These are phyloP conservation scores for Pseudomyrmex dendroicus DNA, from an alignment of 1,140 invertebrate species.

Conservation along the genomic window DNA sequence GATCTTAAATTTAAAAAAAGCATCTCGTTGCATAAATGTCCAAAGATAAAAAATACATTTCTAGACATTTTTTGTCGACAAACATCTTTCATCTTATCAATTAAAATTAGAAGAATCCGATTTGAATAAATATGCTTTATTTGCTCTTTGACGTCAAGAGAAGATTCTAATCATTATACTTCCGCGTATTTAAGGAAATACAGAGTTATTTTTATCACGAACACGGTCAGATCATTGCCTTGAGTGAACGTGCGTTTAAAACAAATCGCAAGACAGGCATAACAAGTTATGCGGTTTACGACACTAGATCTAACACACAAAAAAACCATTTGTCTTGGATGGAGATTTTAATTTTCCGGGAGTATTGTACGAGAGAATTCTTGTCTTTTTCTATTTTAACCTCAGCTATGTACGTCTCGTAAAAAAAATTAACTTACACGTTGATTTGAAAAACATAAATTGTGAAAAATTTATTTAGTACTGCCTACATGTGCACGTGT, in stretches of 20 bases:
- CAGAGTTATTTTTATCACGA: not conserved
- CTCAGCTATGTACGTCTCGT: not conserved
- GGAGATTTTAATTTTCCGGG: not conserved
- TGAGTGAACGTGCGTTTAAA: slow-evolving; percentile 11
- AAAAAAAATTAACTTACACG: too few species aligned
- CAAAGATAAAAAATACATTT: too few species aligned
- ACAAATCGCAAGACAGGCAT: slow-evolving; percentile 18
- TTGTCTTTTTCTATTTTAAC: not conserved
- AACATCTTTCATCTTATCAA: too few species aligned
- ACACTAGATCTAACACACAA: not conserved
- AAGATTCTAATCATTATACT: not conserved
- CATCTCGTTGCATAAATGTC: too few species aligned
- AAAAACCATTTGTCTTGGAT: slow-evolving; percentile 8
- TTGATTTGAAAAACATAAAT: too few species aligned
- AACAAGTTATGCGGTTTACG: slow-evolving; percentile 10
- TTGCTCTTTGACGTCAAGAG: not conserved
- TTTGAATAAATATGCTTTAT: not conserved
- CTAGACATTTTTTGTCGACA: too few species aligned
- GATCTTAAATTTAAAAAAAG: not conserved
- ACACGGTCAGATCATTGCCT: not conserved
- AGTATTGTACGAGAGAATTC: not conserved
- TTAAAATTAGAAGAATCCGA: too few species aligned
- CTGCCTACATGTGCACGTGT: not conserved
- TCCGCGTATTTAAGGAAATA: not conserved
- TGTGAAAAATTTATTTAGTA: not conserved